Percentiles rank a stretch among this genome's conserved stretches.
These are phyloP conservation scores for Tauraco hartlaubi DNA, from an alignment of 2,797 vertebrate species.

Conservation along the genomic window DNA sequence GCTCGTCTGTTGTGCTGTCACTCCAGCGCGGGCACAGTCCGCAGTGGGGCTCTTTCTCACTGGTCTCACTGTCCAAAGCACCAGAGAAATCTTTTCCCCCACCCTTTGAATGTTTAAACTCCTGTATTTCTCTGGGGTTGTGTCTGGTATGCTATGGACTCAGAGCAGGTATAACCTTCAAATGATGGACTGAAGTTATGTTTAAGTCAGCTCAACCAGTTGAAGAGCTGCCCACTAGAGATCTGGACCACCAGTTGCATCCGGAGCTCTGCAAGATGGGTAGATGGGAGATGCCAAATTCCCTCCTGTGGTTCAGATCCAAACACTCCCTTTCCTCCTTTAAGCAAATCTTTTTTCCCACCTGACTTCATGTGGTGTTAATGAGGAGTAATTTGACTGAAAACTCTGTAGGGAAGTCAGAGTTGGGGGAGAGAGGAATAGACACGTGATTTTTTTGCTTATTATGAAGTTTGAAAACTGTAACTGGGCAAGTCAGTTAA, in stretches of 20 bases:
- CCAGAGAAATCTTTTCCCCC: neutral
- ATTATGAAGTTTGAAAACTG: neutral
- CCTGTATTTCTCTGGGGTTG: neutral
- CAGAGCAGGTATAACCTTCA: neutral
- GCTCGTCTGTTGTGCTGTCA: constrained; percentile 71
- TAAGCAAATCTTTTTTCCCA: neutral
- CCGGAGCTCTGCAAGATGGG: neutral
- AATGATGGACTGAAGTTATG: neutral
- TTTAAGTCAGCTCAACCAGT: neutral
- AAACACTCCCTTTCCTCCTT: neutral
- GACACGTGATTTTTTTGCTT: neutral
- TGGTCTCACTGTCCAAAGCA: neutral
- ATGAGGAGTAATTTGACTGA: neutral
- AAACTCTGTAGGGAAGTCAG: neutral
- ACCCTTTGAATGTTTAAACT: neutral
- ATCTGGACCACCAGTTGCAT: neutral
- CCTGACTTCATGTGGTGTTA: neutral
- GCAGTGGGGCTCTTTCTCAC: constrained; percentile 27
- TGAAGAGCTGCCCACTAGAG: neutral
- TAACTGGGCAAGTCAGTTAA: neutral
- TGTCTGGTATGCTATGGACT: too few relatives aligned
- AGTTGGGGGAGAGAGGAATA: neutral
- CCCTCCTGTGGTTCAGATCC: neutral
- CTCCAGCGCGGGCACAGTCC: constrained; percentile 63
- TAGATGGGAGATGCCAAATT: neutral